Base-by-base conservation (phyloP, 1,140 invertebrate genomes). In the Formica exsecta region DNA sequence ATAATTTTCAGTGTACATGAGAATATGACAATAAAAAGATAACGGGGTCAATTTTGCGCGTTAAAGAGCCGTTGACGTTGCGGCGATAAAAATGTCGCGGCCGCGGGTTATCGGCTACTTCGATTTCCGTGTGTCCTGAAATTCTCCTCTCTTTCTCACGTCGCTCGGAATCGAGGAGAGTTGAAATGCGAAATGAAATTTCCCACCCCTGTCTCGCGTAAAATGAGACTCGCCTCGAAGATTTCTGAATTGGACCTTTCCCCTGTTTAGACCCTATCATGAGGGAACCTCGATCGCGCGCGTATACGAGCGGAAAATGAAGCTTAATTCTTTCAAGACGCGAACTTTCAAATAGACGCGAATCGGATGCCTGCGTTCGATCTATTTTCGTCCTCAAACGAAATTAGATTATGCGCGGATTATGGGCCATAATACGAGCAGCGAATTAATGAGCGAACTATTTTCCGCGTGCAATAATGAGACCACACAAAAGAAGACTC, bases 221-320 rank as follows among this genome's bases (percentile, higher is more conserved):
- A 19, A 38, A 9, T 44, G 8, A 19, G 22, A 19, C 68, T 29
- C 16, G 32, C 7, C 11, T 25, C 62, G 11, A 85, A 57, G 75
- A 88, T 89, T 83, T 83, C 87, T 64, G 44, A 29, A 41, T 59
- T 66, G 65, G 59, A 74, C 70, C 73, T 22, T 71, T 44, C 84
- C 77, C 84, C 86, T 85, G 68, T 79, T 87, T 80, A 89, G 80
- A 66, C 41, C 25, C 16, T 22, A 54, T 77, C 51, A 22, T 36
- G 32, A 11, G 13, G 57, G 48, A 77, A 64, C 36, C 22, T 22
- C 22, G 84, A 86, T 76, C 71, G 48, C 48, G 48, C 59, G 48
- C 51, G 44, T 48, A 29, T 59, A 51, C 1, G 71, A 19, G n/a
- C 66, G 57, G 73, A 77, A 84, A 83, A 88, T 75, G 75, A 88